Conservation (phyloP, 2,888 invertebrate species). For the Oegoconia quadripuncta region DNA sequence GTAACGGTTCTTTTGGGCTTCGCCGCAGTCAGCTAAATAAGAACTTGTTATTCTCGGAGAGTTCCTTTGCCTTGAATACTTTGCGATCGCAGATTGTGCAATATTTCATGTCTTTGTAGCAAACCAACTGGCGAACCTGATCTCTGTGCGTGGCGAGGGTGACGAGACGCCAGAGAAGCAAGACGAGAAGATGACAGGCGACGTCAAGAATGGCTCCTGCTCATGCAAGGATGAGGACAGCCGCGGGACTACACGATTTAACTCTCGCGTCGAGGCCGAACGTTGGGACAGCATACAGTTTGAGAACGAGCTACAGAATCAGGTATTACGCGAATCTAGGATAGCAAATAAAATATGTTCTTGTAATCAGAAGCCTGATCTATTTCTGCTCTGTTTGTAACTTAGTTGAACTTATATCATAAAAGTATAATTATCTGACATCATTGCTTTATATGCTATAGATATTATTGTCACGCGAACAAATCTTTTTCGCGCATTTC, state of each 20-base stretch:
- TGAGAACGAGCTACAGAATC: constrained; percentile 90
- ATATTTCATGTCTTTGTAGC: constrained; percentile 32
- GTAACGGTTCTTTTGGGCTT: too few species aligned
- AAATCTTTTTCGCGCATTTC: too few species aligned
- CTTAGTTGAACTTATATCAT: too few species aligned
- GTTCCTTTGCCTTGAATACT: not conserved
- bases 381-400: too few species aligned
- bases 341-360: too few species aligned
- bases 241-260: constrained; percentile 42
- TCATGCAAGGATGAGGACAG: constrained; percentile 41
- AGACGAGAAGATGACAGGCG: constrained; percentile 53
- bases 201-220: constrained; percentile 54
- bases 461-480: too few species aligned
- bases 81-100: not conserved
- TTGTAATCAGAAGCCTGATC: too few species aligned
- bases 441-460: too few species aligned
- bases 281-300: constrained; percentile 82
- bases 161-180: constrained; percentile 33
- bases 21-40: too few species aligned
- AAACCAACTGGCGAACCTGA: constrained; percentile 53
- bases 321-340: too few species aligned
- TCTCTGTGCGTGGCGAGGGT: constrained; percentile 49
- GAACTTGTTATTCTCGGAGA: too few species aligned
- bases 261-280: constrained; percentile 68
- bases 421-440: too few species aligned